A percentile compares a stretch with the other conserved stretches of the same genome.
Evolutionary conservation across 2,113 vertebrate species (phyloP).

Genomic region (Misgurnus anguillicaudatus): DNA sequence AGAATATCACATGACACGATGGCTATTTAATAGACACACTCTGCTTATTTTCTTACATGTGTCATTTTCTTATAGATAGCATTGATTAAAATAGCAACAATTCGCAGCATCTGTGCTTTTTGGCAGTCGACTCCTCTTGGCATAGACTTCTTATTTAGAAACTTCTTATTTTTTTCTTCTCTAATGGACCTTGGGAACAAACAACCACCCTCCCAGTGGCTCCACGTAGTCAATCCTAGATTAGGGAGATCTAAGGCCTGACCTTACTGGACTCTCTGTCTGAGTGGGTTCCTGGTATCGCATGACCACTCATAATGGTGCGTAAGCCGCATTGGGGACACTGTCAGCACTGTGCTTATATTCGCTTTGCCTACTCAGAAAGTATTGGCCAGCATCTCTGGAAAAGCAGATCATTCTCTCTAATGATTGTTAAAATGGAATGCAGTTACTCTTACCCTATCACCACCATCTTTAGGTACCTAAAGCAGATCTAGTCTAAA

Average conservation of each 20-base stretch:
- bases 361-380: conserved; percentile 25
- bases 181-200: conserved; percentile 20
- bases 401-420: conserved; percentile 6
- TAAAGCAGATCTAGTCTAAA: not conserved
- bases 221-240: conserved; percentile 15
- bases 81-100: conserved; percentile 54
- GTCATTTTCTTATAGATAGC: conserved; percentile 58
- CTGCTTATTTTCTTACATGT: conserved; percentile 52
- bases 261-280: conserved; percentile 44
- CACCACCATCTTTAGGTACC: not conserved
- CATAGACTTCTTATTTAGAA: conserved; percentile 38
- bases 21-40: conserved; percentile 46
- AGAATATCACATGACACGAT: conserved; percentile 53
- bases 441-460: not conserved
- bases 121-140: conserved; percentile 45
- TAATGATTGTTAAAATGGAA: not conserved
- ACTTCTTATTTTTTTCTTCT: conserved; percentile 35
- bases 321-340: conserved; percentile 38
- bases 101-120: conserved; percentile 56
- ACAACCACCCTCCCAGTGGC: conserved; percentile 7
- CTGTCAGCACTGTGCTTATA: conserved; percentile 35
- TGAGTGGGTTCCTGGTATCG: conserved; percentile 41
- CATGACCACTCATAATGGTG: conserved; percentile 39
- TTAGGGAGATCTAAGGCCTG: conserved; percentile 25
- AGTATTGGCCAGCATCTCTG: conserved; percentile 11